Conservation (phyloP, 2,113 vertebrate genomes). For the Ctenomys sociabilis region DNA sequence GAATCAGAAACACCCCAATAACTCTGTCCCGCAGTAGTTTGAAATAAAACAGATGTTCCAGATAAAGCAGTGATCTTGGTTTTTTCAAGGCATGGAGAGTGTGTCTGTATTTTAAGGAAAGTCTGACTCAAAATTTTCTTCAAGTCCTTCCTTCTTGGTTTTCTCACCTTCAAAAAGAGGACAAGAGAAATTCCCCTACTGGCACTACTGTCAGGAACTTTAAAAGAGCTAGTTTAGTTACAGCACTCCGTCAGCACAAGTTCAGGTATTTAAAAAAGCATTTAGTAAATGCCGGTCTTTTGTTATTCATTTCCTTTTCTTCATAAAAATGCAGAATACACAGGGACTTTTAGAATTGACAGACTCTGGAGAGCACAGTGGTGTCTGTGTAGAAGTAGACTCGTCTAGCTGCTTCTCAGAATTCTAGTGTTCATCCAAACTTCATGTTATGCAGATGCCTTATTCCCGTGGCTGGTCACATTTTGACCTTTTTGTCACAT, state of each 20-base stretch:
- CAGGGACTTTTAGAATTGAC: neutral
- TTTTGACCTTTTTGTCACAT: neutral
- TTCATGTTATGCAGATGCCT: neutral
- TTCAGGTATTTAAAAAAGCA: neutral
- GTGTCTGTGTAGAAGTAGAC: neutral
- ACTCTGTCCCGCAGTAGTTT: neutral
- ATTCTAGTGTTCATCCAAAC: neutral
- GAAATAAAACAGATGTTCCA: neutral
- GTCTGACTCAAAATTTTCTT: neutral
- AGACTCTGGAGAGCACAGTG: neutral
- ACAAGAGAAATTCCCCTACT: neutral
- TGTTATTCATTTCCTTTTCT: neutral
- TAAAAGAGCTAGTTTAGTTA: constrained; percentile 1
- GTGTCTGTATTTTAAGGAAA: neutral
- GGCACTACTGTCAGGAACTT: neutral
- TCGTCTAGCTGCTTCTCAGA: neutral
- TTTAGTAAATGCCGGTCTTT: constrained; percentile 19
- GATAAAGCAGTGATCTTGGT: neutral
- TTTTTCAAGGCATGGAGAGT: neutral
- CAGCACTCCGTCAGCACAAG: neutral
- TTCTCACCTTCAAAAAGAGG: neutral
- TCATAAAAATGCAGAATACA: neutral
- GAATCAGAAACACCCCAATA: neutral
- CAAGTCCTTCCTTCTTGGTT: neutral
- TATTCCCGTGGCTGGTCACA: neutral